Base-by-base conservation (phyloP, 2,888 invertebrate species). In the Argyresthia albistria region DNA sequence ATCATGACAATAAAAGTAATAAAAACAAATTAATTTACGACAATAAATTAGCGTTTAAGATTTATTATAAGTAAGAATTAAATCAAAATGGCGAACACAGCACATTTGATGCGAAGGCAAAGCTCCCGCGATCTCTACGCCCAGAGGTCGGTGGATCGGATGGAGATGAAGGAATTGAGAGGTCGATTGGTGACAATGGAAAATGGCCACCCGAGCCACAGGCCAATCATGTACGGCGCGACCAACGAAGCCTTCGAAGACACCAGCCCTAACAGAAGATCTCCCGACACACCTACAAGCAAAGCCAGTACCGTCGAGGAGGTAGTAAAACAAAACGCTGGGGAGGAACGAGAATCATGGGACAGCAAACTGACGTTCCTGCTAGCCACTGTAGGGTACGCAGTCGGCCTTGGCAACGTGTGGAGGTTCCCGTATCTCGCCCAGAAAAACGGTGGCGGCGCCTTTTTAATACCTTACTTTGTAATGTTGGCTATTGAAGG, bases 351-450 rank as follows among this genome's bases (percentile, higher is more conserved):
- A 46, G 97, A 97, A 76, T 95, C 95, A 48, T 97, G 97, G 97
- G 97, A 97, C 76, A 96, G 94, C 76, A 97, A 97, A 77, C 84
- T 97, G 54, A 97, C 97, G 50, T 97, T 97, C 74, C 89, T 97
- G 14, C 76, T 97, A 60, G 97, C 97, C 0, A 97, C 97, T n/a
- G 94, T 97, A 43, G 96, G 96, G 53, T 97, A 97, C 66, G 97
- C 97, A 6, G 97, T 97, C 1, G 97, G 97, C 0, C 88, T 97
- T 45, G 97, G 97, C 6, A 97, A 97, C 69, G 97, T 97, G 0
- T 97, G 97, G 97, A 90, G 97, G 60, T 97, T 97, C 78, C 97
- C 97, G 0, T 97, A 97, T 78, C 84, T 97, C 59, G 97, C 97
- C 0, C 97, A 97, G 72, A 97, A 97, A 76, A 97, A 97, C 68